Evolutionary conservation across 1,140 invertebrate genomes (phyloP).

Genomic region (Drosophila kepulauana): DNA sequence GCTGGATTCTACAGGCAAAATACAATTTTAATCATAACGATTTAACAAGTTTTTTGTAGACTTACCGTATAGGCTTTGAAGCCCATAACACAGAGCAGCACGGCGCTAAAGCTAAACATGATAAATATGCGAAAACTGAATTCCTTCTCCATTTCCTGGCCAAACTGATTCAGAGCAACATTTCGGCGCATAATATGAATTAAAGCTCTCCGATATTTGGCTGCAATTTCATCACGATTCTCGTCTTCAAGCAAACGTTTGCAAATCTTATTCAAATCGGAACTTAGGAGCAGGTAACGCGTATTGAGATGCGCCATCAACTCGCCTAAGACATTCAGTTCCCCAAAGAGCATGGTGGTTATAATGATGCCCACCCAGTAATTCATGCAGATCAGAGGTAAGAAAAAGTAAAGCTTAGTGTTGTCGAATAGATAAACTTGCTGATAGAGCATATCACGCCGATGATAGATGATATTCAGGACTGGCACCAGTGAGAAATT

Average conservation of each 20-base stretch:
- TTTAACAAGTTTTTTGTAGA: not conserved
- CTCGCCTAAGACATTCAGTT: constrained; percentile 71
- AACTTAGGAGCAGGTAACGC: constrained; percentile 57
- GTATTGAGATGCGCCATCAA: constrained; percentile 75
- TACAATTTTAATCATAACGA: not conserved
- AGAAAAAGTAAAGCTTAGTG: constrained; percentile 41
- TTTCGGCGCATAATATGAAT: constrained; percentile 58
- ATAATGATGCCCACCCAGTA: constrained; percentile 70
- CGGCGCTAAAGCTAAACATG: constrained; percentile 69
- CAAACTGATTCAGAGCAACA: constrained; percentile 61
- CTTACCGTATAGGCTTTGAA: constrained; percentile 74
- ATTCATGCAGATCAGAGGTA: constrained; percentile 58
- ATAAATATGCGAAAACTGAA: constrained; percentile 75
- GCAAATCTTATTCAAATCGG: constrained; percentile 41
- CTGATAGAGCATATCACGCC: constrained; percentile 68
- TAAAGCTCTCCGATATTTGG: constrained; percentile 42
- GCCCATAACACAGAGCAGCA: constrained; percentile 62
- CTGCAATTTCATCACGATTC: constrained; percentile 13
- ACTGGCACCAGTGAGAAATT: constrained; percentile 63
- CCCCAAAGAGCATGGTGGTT: constrained; percentile 64
- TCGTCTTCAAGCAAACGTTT: constrained; percentile 1
- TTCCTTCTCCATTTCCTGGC: constrained; percentile 58
- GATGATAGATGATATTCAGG: constrained; percentile 55
- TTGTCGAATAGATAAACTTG: constrained; percentile 69
- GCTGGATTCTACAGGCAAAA: constrained; percentile 43